phyloP scores from a whole-genome alignment of 2,797 vertebrate species.

The Tolypeutes matacus region DNA sequence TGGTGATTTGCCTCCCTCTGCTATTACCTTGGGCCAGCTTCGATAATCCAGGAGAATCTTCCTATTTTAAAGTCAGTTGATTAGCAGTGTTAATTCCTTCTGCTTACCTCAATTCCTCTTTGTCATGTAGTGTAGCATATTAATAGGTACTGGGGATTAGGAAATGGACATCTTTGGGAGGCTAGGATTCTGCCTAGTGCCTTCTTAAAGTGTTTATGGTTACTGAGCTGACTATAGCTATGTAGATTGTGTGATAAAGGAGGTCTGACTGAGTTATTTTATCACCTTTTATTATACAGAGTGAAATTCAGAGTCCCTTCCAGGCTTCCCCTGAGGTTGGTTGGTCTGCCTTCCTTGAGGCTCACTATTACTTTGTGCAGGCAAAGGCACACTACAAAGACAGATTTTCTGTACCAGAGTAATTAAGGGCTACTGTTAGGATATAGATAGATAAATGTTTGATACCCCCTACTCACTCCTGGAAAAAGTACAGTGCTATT shows the following conservation, averaged over 20 bases:
- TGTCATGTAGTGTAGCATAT: no score
- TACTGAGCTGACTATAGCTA: neutral
- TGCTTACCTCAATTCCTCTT: neutral
- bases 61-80: conserved; percentile 17
- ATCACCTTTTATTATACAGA: neutral
- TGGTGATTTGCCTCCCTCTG: neutral
- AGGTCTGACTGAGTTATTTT: neutral
- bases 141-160: no score
- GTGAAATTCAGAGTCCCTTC: neutral
- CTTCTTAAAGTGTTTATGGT: neutral
- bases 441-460: neutral
- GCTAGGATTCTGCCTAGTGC: conserved; percentile 31
- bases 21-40: neutral
- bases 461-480: neutral
- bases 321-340: neutral
- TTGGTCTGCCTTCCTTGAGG: neutral
- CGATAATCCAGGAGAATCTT: neutral
- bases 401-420: neutral
- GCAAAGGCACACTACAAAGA: neutral
- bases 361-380: neutral
- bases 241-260: neutral
- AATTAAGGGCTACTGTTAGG: neutral
- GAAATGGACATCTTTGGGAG: neutral
- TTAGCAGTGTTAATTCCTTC: conserved; percentile 43
- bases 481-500: neutral